Percentiles rank a stretch among this genome's conserved stretches.
These are phyloP conservation scores for Bombus pyrosoma DNA, from an alignment of 1,140 invertebrate genomes.

Conservation along the genomic window DNA sequence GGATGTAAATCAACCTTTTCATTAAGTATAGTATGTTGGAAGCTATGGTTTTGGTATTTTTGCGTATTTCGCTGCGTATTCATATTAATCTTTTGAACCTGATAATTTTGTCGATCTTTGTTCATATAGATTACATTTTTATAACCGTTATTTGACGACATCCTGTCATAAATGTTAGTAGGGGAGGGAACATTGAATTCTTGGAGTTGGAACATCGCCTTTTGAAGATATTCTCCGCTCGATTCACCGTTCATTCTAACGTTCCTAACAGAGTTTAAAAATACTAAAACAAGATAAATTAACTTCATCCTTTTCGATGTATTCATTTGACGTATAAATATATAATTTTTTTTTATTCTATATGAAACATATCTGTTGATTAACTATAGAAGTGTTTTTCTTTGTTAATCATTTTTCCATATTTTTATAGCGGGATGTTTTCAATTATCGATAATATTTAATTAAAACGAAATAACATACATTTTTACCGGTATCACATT, in stretches of 20 bases:
- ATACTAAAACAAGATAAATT: constrained; percentile 23
- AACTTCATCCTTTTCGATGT: constrained; percentile 15
- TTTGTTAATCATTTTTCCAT: not conserved
- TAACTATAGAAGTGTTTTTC: not conserved
- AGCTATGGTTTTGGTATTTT: constrained; percentile 11
- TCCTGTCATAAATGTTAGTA: constrained; percentile 11
- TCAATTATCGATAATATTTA: too few species aligned
- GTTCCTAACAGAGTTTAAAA: constrained; percentile 25
- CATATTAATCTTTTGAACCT: constrained; percentile 38
- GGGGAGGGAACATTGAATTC: constrained; percentile 60
- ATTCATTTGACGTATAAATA: constrained; percentile 17
- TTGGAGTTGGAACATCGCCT: constrained; percentile 70
- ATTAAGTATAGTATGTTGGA: not conserved
- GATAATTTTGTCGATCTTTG: not conserved
- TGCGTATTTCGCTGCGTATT: not conserved
- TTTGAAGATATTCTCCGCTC: constrained; percentile 71
- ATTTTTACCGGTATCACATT: not conserved
- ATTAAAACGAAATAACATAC: not conserved
- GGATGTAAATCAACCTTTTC: constrained; percentile 20
- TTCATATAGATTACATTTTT: not conserved
- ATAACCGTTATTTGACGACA: constrained; percentile 24
- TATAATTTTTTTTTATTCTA: not conserved
- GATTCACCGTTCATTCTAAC: constrained; percentile 53
- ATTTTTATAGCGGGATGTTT: not conserved
- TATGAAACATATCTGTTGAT: not conserved